A percentile compares a stretch with the other conserved stretches of the same genome.
Conservation (phyloP, 2,797 vertebrate genomes). For the Cirrhinus molitorella region DNA sequence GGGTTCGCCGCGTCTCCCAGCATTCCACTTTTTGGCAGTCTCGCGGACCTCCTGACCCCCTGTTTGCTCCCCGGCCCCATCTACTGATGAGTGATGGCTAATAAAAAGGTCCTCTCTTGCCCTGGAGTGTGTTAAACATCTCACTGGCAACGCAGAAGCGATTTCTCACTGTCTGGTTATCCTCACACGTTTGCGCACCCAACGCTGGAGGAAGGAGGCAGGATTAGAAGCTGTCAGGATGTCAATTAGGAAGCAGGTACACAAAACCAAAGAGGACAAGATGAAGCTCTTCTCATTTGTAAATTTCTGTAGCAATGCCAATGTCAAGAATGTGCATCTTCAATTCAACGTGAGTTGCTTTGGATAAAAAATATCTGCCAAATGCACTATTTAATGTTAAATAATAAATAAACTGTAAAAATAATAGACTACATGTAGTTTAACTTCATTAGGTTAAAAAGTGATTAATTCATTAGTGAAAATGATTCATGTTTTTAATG, state of each 20-base stretch:
- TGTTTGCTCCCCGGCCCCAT: conserved; percentile 45
- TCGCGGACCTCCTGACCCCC: conserved; percentile 32
- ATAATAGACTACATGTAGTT: background rate
- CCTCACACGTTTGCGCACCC: conserved; percentile 8
- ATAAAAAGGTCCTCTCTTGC: conserved; percentile 47
- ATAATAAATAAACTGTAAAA: background rate
- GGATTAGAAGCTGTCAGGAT: conserved; percentile 36
- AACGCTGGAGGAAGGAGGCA: conserved; percentile 5
- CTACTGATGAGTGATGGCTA: conserved; percentile 44
- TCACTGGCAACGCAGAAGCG: conserved; percentile 38
- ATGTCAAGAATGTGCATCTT: background rate
- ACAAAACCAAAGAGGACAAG: background rate
- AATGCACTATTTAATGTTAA: background rate
- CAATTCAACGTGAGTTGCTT: background rate
- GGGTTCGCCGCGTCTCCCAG: conserved; percentile 2
- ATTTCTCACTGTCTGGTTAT: conserved; percentile 62
- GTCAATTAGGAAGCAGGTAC: conserved; percentile 21
- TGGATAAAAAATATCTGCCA: background rate
- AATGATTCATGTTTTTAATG: background rate
- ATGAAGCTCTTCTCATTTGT: background rate
- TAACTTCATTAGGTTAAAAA: too few species aligned
- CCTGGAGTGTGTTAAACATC: conserved; percentile 50
- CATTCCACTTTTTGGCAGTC: conserved; percentile 31
- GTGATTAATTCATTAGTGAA: too few species aligned
- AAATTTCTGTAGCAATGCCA: background rate